Evolutionary conservation across 2,888 invertebrate genomes (phyloP), one percentile per base, ranked within the genome.

Genomic region (Ormyrus thymus): DNA sequence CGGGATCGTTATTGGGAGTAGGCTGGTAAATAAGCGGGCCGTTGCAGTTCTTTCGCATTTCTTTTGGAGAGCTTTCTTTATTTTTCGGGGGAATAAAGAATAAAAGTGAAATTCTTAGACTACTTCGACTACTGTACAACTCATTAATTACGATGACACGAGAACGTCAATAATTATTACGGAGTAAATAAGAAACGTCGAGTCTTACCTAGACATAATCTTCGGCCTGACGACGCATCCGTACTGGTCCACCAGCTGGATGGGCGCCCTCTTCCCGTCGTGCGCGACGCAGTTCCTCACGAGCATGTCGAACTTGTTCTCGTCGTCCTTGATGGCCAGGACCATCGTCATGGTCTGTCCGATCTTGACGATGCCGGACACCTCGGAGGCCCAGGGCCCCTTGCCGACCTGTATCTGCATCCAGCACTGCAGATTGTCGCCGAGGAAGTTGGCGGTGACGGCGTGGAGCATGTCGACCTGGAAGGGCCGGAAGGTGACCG

Each of bases 341-440:
- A 97, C 97, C 97, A 97, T 97, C 10, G 97, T 97, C 97, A 97
- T 97, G 0, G 97, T 97, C 89, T 97, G 97, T 45, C 97, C 97
- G 83, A 97, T 97, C 91, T 97, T 97, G 9, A 97, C 97, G 86
- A 97, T 97, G 74, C 97, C 97, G 0, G 97, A 97, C 51, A 97
- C 97, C 91, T 97, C 97, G 11, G 97, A 97, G n/a, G 97, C 97
- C 97, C 97, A 97, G 0, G 97, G 97, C 83, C 97, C 97, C 89
- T 97, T 97, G 76, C 97, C 97, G 64, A 97, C 97, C 91, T 97
- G 97, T 85, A 97, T 97, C 91, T 97, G 97, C 97, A 97, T 97
- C 97, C 97, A 97, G 91, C 97, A 97, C 89, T 97, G 97, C 85
- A 97, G 92, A 91, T 97, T 97, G 91, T 97, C 97, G 48, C 97